Evolutionary conservation across 1,140 invertebrate species (phyloP), one percentile per base, ranked within the genome.

Genomic region (Drosophila lacertosa): DNA sequence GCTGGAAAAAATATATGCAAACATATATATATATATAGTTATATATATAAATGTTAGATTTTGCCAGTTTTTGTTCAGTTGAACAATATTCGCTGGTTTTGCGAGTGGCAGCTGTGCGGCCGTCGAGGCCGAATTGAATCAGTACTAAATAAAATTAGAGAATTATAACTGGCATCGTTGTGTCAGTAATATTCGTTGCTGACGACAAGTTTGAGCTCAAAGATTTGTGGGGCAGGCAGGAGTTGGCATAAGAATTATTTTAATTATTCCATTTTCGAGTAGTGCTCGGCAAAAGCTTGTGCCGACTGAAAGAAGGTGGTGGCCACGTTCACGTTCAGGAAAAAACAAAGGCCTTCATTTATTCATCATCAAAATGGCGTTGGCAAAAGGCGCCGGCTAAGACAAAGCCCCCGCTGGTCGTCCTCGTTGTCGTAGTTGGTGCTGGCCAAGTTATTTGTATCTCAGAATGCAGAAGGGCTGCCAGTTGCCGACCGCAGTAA

Each of bases 341-440:
- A 16, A 75, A 68, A 51, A 82, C 74, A 83, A 83, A 76, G 76
- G 68, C 74, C 74, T 89, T 88, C 78, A 88, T 86, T 89, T 86
- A 86, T 86, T 86, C 81, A 86, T 88, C 81, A 86, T 69, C 66
- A 76, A 84, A 88, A 84, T 86, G 77, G 76, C 81, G 69, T 71
- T 78, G 55, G 45, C 26, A 29, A 42, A 42, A 35, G 3, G 26
- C 74, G 67, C 77, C 50, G 68, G 63, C 64, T 67, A 67, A 84
- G 81, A 84, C 81, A 88, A 84, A 84, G 50, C 64, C 57, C 24
- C 40, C 44, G 32, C 32, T n/a, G n/a, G n/a, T n/a, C n/a, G n/a
- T n/a, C n/a, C n/a, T n/a, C 7, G 26, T 29, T 1, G 4, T 26
- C 29, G 40, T 26, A 59, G 5, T 45, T 18, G 11, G 18, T 16